Base-by-base conservation (phyloP, 2,113 vertebrate species). In the Bungarus multicinctus region DNA sequence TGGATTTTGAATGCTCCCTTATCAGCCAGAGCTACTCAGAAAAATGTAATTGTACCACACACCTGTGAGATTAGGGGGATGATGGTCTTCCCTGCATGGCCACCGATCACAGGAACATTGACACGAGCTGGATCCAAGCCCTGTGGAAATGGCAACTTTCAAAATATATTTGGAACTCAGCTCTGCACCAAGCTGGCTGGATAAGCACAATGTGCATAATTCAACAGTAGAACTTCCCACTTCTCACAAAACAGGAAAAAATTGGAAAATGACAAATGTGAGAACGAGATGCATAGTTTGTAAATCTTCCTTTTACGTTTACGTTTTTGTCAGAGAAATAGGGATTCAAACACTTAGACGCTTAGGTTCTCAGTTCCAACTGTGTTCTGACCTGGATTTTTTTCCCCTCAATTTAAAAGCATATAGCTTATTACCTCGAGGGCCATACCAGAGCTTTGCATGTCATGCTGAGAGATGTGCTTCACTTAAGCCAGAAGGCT, bases 31-130 rank as follows among this genome's bases (percentile, higher is more conserved):
- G 30, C 30, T 43, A 20, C 18, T 81, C 69, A 10, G 20, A 2
- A 2, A 4, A 25, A n/a, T 16, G 30, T 23, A 30, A 43, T 39
- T 39, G 3, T 1, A 53, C 4, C 39, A 91, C 95, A 0, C 47
- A 98, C 98, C 98, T 99, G 99, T 81, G 99, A 99, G 94, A 99
- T 99, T 85, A 99, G 97, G 50, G 99, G 99, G 92, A 99, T 99
- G 97, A 99, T 99, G 50, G 99, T 99, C 96, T 99, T 99, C 89
- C 99, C 99, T 0, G 99, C 99, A 2, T 99, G 99, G 95, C 99
- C 99, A 69, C 99, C 99, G 50, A 99, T 96, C 74, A 99, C 99
- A 0, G 99, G 99, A 4, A 99, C 98, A 3, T 96, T 98, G 88
- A 99, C 99, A 8, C 97, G 97, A 92, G 99, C 98, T 2, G 99